Percentiles rank a stretch among this genome's conserved stretches.
phyloP scores from a whole-genome alignment of 2,797 vertebrate genomes.

The Mus spretus region DNA sequence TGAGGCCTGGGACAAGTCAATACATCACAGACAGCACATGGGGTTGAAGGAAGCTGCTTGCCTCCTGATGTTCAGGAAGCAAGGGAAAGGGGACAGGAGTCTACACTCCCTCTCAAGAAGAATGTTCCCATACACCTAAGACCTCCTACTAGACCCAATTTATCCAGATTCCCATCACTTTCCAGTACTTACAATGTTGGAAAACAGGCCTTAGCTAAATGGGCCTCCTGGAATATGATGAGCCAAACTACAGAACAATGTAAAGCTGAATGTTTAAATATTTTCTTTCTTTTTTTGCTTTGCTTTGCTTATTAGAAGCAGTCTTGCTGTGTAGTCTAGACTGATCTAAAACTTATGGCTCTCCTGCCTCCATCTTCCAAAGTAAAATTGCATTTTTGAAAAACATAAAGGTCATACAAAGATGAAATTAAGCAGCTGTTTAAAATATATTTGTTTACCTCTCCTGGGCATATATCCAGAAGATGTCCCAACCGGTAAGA shows the following conservation, averaged over 20 bases:
- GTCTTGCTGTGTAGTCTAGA: not conserved
- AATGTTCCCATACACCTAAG: not conserved
- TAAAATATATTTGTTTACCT: conserved; percentile 44
- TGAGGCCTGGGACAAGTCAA: not conserved
- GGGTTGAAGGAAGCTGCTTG: not conserved
- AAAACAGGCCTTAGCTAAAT: not conserved
- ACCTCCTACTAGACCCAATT: not conserved
- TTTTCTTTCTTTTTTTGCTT: not conserved
- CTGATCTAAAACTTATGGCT: not conserved
- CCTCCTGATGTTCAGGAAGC: not conserved
- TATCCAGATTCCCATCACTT: not conserved
- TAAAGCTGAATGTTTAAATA: not conserved
- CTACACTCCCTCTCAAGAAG: not conserved
- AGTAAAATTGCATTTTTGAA: not conserved
- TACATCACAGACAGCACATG: not conserved
- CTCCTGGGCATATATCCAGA: too few species aligned
- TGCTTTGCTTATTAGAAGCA: not conserved
- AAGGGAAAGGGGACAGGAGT: not conserved
- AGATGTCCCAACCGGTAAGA: too few species aligned
- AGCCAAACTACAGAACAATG: not conserved
- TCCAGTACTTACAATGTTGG: not conserved
- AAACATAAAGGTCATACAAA: conserved; percentile 18
- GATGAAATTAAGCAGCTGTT: conserved; percentile 41
- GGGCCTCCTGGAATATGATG: not conserved
- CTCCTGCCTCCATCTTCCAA: not conserved